A percentile compares a stretch with the other conserved stretches of the same genome.
Evolutionary conservation across 1,140 invertebrate genomes (phyloP).

Genomic region (Ips typographus): DNA sequence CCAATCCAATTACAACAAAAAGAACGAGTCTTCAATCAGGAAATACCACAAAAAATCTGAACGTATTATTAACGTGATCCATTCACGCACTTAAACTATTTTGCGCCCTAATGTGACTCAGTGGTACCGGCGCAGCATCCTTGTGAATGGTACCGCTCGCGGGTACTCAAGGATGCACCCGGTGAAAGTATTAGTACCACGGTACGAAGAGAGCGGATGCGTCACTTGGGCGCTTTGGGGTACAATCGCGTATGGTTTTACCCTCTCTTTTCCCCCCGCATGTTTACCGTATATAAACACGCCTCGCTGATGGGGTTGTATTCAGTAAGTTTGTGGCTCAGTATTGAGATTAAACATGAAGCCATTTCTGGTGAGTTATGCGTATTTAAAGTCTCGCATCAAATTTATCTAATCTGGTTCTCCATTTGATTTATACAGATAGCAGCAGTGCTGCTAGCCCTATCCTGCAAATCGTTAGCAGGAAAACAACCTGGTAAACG

Average conservation of each 20-base stretch:
- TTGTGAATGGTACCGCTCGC: constrained; percentile 28
- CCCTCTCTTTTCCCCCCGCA: constrained; percentile 39
- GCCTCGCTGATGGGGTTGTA: constrained; percentile 43
- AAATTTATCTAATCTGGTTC: constrained; percentile 12
- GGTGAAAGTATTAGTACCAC: constrained; percentile 39
- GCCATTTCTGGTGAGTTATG: constrained; percentile 43
- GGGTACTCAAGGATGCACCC: constrained; percentile 40
- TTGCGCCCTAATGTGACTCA: too few relatives aligned
- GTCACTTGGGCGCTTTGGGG: constrained; percentile 11
- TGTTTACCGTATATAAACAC: constrained; percentile 41
- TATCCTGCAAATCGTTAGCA: constrained; percentile 38
- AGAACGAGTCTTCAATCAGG: too few relatives aligned
- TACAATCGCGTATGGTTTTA: constrained; percentile 32
- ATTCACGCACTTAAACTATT: too few relatives aligned
- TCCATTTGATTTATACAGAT: constrained; percentile 39
- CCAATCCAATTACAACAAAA: too few relatives aligned
- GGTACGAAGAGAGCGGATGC: constrained; percentile 25
- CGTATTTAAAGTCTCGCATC: neutral
- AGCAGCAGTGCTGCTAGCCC: constrained; percentile 42
- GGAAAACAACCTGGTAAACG: constrained; percentile 44
- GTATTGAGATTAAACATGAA: constrained; percentile 42
- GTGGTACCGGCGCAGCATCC: constrained; percentile 13
- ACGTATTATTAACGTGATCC: too few relatives aligned
- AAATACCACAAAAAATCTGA: too few relatives aligned
- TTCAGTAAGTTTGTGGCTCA: constrained; percentile 39